phyloP scores from a whole-genome alignment of 2,888 invertebrate genomes.

The Latrodectus hesperus region DNA sequence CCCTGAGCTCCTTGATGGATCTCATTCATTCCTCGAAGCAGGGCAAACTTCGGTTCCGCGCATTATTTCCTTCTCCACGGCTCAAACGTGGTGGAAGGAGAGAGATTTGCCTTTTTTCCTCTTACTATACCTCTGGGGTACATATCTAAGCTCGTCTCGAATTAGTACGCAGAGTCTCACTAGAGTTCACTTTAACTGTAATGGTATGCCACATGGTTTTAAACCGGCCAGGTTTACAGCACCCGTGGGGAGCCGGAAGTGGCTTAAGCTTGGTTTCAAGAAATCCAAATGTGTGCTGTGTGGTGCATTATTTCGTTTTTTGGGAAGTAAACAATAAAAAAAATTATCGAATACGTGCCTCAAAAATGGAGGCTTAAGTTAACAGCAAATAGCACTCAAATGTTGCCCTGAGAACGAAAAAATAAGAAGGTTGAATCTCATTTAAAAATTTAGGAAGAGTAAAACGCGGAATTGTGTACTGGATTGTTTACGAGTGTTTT shows the following conservation, averaged over 20 bases:
- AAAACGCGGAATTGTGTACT: too few relatives aligned
- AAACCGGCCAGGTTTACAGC: slow-evolving; percentile 26
- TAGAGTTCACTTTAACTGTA: slow-evolving; percentile 8
- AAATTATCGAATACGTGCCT: slow-evolving; percentile 26
- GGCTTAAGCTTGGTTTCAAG: not conserved
- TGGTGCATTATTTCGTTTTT: slow-evolving; percentile 35
- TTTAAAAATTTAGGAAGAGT: too few relatives aligned
- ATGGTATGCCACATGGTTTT: slow-evolving; percentile 29
- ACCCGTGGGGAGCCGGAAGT: slow-evolving; percentile 7
- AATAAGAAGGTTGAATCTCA: too few relatives aligned
- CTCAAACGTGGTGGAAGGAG: slow-evolving; percentile 1
- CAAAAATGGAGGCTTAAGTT: not conserved
- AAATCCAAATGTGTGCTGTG: slow-evolving; percentile 10
- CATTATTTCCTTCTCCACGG: slow-evolving; percentile 27
- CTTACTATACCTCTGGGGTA: slow-evolving; percentile 46
- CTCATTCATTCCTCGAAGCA: slow-evolving; percentile 28
- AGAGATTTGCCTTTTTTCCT: slow-evolving; percentile 19
- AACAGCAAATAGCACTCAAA: not conserved
- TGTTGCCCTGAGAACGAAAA: not conserved
- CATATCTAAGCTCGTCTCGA: slow-evolving; percentile 33
- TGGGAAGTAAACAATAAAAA: slow-evolving; percentile 30
- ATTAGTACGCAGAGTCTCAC: slow-evolving; percentile 7
- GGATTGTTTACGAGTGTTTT: too few relatives aligned
- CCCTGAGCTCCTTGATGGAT: slow-evolving; percentile 9
- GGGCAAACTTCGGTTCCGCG: not conserved